Conservation (phyloP, 2,113 vertebrate genomes). For the Vidua macroura region DNA sequence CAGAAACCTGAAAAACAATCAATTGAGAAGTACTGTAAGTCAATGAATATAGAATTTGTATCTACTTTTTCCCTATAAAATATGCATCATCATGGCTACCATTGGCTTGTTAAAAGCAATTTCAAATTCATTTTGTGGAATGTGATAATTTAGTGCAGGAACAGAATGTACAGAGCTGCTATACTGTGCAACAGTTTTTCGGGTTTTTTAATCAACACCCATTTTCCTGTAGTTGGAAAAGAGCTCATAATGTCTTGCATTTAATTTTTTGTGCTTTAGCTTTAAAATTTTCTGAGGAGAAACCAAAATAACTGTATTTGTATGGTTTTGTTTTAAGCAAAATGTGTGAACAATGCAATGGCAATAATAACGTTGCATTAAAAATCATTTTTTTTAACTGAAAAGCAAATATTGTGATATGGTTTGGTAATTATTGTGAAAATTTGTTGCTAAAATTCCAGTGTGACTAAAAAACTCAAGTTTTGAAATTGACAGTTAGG, state of each 20-base stretch:
- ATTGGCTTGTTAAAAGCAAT: not conserved
- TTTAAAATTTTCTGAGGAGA: not conserved
- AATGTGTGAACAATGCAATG: not conserved
- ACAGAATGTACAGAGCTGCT: not conserved
- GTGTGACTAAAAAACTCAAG: not conserved
- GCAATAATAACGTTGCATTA: not conserved
- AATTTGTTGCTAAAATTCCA: not conserved
- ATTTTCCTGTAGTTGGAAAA: not conserved
- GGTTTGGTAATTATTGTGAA: not conserved
- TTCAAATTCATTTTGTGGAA: not conserved
- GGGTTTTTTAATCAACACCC: not conserved
- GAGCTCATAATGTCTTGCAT: not conserved
- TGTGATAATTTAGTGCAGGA: not conserved
- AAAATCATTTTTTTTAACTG: not conserved
- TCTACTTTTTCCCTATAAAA: not conserved
- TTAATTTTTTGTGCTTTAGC: not conserved
- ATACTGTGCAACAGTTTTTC: not conserved
- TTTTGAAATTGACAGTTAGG: not conserved
- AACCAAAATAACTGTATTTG: not conserved
- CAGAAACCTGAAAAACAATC: not conserved
- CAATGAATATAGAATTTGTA: not conserved
- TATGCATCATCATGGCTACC: not conserved
- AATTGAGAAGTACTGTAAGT: not conserved
- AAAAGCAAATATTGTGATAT: not conserved
- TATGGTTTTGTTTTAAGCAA: not conserved